Evolutionary conservation across 2,888 invertebrate species (phyloP).

Genomic region (Tenthredo livida): DNA sequence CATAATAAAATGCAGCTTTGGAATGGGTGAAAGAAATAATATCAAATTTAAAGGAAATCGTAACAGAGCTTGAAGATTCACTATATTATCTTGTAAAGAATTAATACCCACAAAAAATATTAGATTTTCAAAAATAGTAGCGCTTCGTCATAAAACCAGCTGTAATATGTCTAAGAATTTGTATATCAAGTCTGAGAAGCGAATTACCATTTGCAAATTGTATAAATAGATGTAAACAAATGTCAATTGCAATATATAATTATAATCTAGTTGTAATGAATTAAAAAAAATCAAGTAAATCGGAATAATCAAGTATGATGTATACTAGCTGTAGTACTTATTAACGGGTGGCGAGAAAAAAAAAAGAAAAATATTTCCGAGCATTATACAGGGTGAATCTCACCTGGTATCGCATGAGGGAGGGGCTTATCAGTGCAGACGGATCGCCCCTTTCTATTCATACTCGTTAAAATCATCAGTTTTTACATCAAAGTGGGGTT

Average conservation of each 20-base stretch:
- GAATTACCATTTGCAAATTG: conserved; percentile 57
- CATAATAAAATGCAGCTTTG: conserved; percentile 1
- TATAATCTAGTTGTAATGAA: conserved; percentile 62
- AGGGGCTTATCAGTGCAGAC: too few species aligned
- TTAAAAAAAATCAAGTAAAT: conserved; percentile 50
- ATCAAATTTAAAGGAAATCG: background rate
- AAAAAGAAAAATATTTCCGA: conserved; percentile 18
- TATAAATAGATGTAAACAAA: conserved; percentile 70
- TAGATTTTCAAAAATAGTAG: background rate
- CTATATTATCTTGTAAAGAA: background rate
- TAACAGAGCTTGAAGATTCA: background rate
- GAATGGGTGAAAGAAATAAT: background rate
- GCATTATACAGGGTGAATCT: background rate
- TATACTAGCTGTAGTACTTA: conserved; percentile 39
- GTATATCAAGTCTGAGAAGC: conserved; percentile 24
- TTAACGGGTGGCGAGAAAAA: conserved; percentile 54
- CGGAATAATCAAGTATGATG: conserved; percentile 18
- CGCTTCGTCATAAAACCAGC: background rate
- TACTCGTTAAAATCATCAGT: too few species aligned
- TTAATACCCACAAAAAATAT: background rate
- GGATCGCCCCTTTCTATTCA: too few species aligned
- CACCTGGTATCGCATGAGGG: too few species aligned
- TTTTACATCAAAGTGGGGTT: too few species aligned
- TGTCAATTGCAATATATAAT: conserved; percentile 71
- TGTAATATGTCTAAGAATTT: background rate